Percentiles rank a stretch among this genome's conserved stretches.
Evolutionary conservation across 1,140 invertebrate species (phyloP).

Genomic region (Lepidurus couesii): DNA sequence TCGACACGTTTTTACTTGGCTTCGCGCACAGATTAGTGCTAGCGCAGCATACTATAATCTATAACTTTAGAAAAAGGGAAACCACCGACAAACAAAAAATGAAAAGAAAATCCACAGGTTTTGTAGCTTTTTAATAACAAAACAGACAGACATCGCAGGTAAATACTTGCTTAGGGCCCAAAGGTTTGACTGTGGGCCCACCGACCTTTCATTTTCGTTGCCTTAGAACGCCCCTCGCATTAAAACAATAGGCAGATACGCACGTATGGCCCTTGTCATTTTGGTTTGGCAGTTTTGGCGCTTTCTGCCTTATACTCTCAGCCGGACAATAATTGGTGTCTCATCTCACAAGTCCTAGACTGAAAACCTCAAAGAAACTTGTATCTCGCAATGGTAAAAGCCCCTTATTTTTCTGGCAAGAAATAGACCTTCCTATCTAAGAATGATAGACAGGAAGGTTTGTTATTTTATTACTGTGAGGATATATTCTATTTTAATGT

Average conservation of each 20-base stretch:
- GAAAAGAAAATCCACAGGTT: background rate
- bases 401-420: background rate
- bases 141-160: slow-evolving; percentile 5
- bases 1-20: background rate
- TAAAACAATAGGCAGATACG: slow-evolving; percentile 13
- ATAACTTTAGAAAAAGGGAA: background rate
- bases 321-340: slow-evolving; percentile 1
- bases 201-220: slow-evolving; percentile 17
- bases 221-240: slow-evolving; percentile 1
- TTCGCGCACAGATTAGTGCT: background rate
- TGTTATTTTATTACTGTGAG: background rate
- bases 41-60: slow-evolving; percentile 11
- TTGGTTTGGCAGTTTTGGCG: slow-evolving; percentile 8
- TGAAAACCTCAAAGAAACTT: background rate
- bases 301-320: slow-evolving; percentile 22
- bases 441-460: background rate
- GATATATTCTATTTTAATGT: no score
- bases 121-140: background rate
- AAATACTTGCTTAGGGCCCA: slow-evolving; percentile 15
- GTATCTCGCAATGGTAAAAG: background rate
- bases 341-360: background rate
- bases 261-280: slow-evolving; percentile 18
- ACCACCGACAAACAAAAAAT: background rate
- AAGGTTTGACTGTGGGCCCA: slow-evolving; percentile 1
- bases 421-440: background rate